These are phyloP conservation scores for Rhorus exstirpatorius DNA, from an alignment of 2,888 invertebrate species.

Conservation along the genomic window DNA sequence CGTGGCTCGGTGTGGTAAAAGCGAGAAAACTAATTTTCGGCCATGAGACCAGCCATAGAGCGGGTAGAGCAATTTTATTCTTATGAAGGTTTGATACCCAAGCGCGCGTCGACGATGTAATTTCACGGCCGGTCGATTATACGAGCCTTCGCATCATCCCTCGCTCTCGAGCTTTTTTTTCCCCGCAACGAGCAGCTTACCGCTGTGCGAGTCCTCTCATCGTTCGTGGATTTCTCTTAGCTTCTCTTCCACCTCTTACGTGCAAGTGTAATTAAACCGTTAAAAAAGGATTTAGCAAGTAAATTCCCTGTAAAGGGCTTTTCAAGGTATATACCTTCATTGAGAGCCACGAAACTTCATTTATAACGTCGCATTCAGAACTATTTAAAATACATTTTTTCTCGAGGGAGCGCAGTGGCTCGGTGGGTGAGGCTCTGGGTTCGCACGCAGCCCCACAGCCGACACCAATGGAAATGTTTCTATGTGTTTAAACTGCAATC, in stretches of 20 bases:
- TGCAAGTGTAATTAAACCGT: conserved; percentile 38
- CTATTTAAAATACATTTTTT: background rate
- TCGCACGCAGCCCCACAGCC: too few species aligned
- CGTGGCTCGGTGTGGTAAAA: conserved; percentile 45
- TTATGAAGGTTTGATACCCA: conserved; percentile 53
- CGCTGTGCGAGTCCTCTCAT: conserved; percentile 3
- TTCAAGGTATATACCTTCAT: conserved; percentile 1
- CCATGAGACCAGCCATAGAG: conserved; percentile 26
- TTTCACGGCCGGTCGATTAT: conserved; percentile 69
- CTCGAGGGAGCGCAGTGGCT: too few species aligned
- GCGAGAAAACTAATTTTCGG: conserved; percentile 60
- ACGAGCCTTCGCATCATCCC: conserved; percentile 63
- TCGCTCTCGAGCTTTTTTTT: conserved; percentile 43
- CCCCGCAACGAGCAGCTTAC: conserved; percentile 35
- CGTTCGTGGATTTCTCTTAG: conserved; percentile 29
- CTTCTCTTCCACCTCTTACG: conserved; percentile 35
- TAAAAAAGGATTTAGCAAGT: conserved; percentile 30
- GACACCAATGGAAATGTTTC: too few species aligned
- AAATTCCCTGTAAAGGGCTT: conserved; percentile 51
- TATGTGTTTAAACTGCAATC: too few species aligned
- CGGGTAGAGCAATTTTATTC: conserved; percentile 57
- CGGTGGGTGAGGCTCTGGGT: too few species aligned
- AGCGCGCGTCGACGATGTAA: conserved; percentile 54
- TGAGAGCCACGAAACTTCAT: background rate
- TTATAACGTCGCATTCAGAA: background rate